phyloP scores from a whole-genome alignment of 2,888 invertebrate genomes.

The Bibio marci region DNA sequence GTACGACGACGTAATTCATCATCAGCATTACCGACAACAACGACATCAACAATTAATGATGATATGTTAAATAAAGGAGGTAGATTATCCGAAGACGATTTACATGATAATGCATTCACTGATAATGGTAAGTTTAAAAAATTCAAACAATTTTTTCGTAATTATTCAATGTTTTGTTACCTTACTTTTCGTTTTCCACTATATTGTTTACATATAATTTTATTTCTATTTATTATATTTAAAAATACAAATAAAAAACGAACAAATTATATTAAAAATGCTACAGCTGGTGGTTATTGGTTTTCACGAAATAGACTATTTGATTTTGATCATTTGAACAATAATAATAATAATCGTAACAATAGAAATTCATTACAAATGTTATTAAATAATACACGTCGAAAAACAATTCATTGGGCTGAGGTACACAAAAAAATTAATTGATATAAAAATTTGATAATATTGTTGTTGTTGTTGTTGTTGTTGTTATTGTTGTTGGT shows the following conservation, averaged over 20 bases:
- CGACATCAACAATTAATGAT: not conserved
- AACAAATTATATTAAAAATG: too few relatives aligned
- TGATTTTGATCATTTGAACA: constrained; percentile 2
- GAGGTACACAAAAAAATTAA: constrained; percentile 3
- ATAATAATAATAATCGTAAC: too few relatives aligned
- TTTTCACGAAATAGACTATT: constrained; percentile 4
- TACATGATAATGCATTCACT: constrained; percentile 8
- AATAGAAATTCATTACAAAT: constrained; percentile 4
- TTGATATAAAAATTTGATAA: too few relatives aligned
- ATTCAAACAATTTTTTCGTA: not conserved
- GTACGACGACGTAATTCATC: too few relatives aligned
- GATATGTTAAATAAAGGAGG: constrained; percentile 3
- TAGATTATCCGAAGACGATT: constrained; percentile 9
- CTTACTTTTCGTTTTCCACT: not conserved
- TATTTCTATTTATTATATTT: too few relatives aligned
- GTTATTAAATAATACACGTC: constrained; percentile 3
- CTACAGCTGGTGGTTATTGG: not conserved
- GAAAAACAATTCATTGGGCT: constrained; percentile 4
- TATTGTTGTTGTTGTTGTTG: too few relatives aligned
- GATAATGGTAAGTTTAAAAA: constrained; percentile 8
- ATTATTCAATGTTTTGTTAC: not conserved
- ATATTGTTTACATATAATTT: too few relatives aligned
- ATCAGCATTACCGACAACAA: not conserved
- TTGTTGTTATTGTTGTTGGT: too few relatives aligned
- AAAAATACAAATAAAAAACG: too few relatives aligned